Conservation (phyloP, 2,888 invertebrate genomes). For the Tuberolachnus salignus region DNA sequence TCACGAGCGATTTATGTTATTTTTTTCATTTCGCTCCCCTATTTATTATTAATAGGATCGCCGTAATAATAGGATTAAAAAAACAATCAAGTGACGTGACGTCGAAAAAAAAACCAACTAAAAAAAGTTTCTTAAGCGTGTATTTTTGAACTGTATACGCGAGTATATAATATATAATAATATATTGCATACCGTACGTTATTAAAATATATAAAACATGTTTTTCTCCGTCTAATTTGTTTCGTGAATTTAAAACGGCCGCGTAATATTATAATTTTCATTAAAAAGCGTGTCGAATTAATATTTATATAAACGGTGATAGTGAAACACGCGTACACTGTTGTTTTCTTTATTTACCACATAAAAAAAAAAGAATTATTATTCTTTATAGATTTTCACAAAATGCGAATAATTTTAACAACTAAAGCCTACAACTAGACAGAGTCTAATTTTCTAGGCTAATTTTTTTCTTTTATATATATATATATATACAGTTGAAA, state of each 20-base stretch:
- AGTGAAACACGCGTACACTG: too few relatives aligned
- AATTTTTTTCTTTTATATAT: too few relatives aligned
- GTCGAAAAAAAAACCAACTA: background rate
- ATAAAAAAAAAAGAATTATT: too few relatives aligned
- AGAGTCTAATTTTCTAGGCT: too few relatives aligned
- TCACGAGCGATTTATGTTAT: background rate
- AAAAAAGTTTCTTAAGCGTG: background rate
- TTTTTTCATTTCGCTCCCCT: background rate
- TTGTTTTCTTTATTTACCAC: too few relatives aligned
- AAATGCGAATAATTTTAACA: too few relatives aligned
- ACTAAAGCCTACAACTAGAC: too few relatives aligned
- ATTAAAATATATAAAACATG: too few relatives aligned
- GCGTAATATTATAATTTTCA: background rate
- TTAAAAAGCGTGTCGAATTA: background rate
- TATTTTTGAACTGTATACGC: background rate
- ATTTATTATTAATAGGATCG: too few relatives aligned
- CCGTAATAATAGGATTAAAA: constrained; percentile 22
- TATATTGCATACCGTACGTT: background rate
- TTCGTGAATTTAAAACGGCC: constrained; percentile 26
- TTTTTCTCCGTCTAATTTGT: constrained; percentile 3
- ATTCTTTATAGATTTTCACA: too few relatives aligned
- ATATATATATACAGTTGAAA: too few relatives aligned
- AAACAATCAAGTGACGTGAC: constrained; percentile 12
- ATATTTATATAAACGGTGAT: background rate
- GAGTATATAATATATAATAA: background rate